Conservation (phyloP, 2,113 vertebrate species). For the Pionites leucogaster region DNA sequence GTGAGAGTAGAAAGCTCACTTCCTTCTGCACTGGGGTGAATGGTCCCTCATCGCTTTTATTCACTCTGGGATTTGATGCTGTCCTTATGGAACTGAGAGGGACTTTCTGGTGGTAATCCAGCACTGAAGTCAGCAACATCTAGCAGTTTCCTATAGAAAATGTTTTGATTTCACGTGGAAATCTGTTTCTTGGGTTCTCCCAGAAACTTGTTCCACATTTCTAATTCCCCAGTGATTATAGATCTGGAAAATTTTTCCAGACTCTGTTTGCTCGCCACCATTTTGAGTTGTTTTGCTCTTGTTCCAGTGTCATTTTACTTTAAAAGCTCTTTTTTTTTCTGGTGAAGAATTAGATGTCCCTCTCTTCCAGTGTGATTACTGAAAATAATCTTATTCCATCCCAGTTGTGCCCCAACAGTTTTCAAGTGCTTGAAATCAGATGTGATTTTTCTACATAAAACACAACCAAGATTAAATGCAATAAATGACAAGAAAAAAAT, state of each 20-base stretch:
- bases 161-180: neutral
- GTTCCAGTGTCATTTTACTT: neutral
- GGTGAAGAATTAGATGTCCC: neutral
- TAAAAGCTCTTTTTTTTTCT: neutral
- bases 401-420: neutral
- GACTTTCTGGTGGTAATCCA: neutral
- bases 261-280: neutral
- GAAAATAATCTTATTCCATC: neutral
- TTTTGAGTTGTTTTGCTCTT: neutral
- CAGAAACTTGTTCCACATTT: neutral
- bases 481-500: neutral
- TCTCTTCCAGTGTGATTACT: neutral
- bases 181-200: neutral
- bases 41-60: neutral
- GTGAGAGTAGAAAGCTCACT: neutral
- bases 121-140: neutral
- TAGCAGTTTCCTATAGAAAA: neutral
- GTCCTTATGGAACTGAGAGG: neutral
- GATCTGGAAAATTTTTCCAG: neutral
- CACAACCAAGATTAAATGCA: neutral
- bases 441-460: slow-evolving; percentile 4
- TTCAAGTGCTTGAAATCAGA: neutral
- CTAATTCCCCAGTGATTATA: neutral
- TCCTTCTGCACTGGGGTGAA: fast-evolving
- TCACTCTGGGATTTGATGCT: neutral